These are phyloP conservation scores for Sympetrum striolatum DNA, from an alignment of 2,888 invertebrate species.

Conservation along the genomic window DNA sequence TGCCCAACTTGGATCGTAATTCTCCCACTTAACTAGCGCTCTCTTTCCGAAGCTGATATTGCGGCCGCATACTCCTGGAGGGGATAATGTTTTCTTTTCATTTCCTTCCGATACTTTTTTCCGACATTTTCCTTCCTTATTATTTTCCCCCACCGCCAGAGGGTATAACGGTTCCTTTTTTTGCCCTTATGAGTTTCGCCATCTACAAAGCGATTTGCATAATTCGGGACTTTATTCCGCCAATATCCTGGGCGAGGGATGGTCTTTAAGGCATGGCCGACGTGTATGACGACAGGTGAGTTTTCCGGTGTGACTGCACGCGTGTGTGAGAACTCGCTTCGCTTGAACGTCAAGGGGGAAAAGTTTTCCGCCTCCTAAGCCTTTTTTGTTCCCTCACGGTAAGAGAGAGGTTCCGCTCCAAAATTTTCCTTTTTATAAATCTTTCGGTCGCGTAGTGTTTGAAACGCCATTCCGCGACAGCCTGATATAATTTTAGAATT, in stretches of 20 bases:
- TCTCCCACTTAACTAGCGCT: not conserved
- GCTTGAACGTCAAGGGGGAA: not conserved
- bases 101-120: not conserved
- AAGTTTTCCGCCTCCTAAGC: not conserved
- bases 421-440: not conserved
- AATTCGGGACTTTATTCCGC: conserved; percentile 20
- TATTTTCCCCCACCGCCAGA: no score
- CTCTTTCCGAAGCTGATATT: not conserved
- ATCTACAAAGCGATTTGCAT: not conserved
- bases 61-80: not conserved
- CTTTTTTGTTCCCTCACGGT: not conserved
- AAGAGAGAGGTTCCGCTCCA: not conserved
- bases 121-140: no score
- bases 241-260: conserved; percentile 6
- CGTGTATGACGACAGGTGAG: not conserved
- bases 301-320: not conserved
- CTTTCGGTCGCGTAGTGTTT: not conserved
- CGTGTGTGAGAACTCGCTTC: not conserved
- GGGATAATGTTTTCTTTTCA: not conserved
- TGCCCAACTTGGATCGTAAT: not conserved
- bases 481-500: not conserved
- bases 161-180: no score
- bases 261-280: not conserved
- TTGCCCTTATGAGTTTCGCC: not conserved
- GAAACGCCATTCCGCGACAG: not conserved